Evolutionary conservation across 2,113 vertebrate genomes (phyloP), one percentile per base, ranked within the genome.

Genomic region (Lagopus leucura): DNA sequence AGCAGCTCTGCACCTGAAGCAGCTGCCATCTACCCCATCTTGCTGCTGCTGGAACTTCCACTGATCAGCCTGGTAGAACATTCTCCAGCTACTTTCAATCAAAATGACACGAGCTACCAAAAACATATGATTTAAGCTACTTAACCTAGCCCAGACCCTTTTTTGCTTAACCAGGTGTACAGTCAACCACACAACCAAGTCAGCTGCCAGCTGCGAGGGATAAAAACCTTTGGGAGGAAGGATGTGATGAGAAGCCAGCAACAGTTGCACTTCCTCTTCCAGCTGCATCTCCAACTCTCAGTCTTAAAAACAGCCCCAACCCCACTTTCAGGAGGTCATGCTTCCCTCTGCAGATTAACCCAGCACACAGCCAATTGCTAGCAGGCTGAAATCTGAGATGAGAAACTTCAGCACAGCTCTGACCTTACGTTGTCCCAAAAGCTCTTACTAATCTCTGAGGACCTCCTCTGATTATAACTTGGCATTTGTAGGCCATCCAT

Each of bases 171-270:
- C 76, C 93, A 94, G 90, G 43, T 96, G 88, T 83, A 47, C 70
- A 76, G 82, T 96, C 93, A 90, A 57, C 45, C 61, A 8, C 19
- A 22, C 20, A 57, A 74, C 69, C 86, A 93, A 2, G 43, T 88
- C 82, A 88, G 86, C 86, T 86, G 88, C 80, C 92, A 89, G 86
- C 90, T 93, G 71, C 10, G 34, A 80, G 73, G 83, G 61, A 87
- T 9, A 19, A 81, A 95, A 83, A 81, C 92, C 93, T 72, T 76
- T 65, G 90, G 93, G 94, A 96, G 86, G 71, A 92, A 94, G 88
- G 73, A 93, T 83, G 47, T 43, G 80, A 94, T 43, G 77, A 95
- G 69, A 57, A 86, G 90, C 76, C 38, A 8, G 72, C 34, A 90
- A 95, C 82, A 80, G 55, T 64, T 0, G 0, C 11, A 43, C 47